Evolutionary conservation across 2,888 invertebrate genomes (phyloP).

Genomic region (Lypha dubia): DNA sequence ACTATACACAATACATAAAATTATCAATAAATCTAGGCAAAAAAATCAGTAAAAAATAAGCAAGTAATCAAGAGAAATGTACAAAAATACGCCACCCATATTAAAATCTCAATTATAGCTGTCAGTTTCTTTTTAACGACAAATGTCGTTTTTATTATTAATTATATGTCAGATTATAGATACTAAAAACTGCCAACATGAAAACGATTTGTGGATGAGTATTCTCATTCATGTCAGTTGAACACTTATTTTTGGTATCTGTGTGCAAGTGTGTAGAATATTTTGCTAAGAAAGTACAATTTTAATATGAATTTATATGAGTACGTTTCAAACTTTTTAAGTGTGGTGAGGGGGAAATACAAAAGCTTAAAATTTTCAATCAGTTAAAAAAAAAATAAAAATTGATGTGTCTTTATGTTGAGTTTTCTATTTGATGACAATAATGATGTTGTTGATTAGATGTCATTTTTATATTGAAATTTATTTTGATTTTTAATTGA

Average conservation of each 20-base stretch:
- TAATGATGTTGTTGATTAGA: conserved; percentile 32
- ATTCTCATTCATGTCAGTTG: conserved; percentile 18
- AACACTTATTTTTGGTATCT: background rate
- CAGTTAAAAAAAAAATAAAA: background rate
- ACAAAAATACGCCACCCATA: conserved; percentile 22
- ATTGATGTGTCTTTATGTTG: conserved; percentile 7
- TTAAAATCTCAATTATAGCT: conserved; percentile 80
- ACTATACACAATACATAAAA: background rate
- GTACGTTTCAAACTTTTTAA: conserved; percentile 11
- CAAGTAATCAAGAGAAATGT: background rate
- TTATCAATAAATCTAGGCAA: background rate
- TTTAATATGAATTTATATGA: conserved; percentile 1
- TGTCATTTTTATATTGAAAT: conserved; percentile 32
- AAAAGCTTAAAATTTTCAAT: conserved; percentile 3
- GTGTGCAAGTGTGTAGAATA: background rate
- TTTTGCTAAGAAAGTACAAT: background rate
- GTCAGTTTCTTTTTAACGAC: conserved; percentile 79
- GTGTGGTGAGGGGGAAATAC: background rate
- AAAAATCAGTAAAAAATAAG: conserved; percentile 32
- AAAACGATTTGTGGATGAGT: conserved; percentile 13
- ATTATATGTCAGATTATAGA: conserved; percentile 82
- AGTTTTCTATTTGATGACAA: conserved; percentile 4
- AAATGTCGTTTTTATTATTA: conserved; percentile 81
- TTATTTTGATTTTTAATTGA: conserved; percentile 49
- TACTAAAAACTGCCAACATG: conserved; percentile 71